Evolutionary conservation across 1,140 invertebrate species (phyloP).

Genomic region (Drosophila sp.): DNA sequence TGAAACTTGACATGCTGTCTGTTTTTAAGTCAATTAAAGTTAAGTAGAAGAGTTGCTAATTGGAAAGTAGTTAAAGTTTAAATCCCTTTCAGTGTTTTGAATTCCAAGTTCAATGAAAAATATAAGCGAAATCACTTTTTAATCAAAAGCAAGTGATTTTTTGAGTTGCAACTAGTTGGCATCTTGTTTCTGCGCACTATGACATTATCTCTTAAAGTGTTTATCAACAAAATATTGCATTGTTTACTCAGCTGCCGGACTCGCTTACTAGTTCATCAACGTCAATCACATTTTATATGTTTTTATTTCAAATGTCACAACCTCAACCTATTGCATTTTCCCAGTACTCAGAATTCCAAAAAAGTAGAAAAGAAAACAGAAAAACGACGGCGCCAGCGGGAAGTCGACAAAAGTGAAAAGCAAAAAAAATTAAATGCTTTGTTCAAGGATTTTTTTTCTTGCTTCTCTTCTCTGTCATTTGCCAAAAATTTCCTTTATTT

Average conservation of each 20-base stretch:
- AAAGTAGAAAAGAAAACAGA: conserved; percentile 9
- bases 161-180: too few relatives aligned
- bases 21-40: too few relatives aligned
- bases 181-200: not conserved
- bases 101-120: too few relatives aligned
- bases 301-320: not conserved
- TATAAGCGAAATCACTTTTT: too few relatives aligned
- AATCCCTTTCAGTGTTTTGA: too few relatives aligned
- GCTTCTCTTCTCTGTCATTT: conserved; percentile 32
- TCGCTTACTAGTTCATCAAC: conserved; percentile 16
- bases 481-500: conserved; percentile 26
- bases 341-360: conserved; percentile 13
- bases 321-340: not conserved
- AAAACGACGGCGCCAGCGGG: conserved; percentile 25
- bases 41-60: too few relatives aligned
- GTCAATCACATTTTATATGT: conserved; percentile 18
- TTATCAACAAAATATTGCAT: not conserved
- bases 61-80: too few relatives aligned
- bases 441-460: conserved; percentile 39
- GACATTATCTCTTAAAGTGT: not conserved
- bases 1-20: too few relatives aligned
- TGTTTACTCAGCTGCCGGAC: not conserved
- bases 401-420: conserved; percentile 19
- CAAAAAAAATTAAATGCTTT: conserved; percentile 54
- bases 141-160: not conserved